Percentiles rank a stretch among this genome's conserved stretches.
Evolutionary conservation across 2,888 invertebrate species (phyloP).

Genomic region (Agrilus biguttatus): DNA sequence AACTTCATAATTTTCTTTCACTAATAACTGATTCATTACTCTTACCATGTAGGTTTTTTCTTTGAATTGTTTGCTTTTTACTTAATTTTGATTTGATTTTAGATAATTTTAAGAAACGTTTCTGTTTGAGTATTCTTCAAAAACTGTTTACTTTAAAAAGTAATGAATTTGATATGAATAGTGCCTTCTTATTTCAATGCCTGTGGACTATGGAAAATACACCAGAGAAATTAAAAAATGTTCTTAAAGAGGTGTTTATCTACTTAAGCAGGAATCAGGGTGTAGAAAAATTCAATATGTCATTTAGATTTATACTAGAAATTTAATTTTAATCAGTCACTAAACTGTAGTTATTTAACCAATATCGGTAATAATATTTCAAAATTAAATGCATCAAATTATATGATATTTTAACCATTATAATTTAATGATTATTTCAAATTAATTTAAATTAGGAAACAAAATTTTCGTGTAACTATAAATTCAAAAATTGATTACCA

Average conservation of each 20-base stretch:
- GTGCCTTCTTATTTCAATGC: conserved; percentile 5
- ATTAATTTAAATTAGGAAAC: no score
- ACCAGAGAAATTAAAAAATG: background rate
- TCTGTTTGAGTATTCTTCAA: conserved; percentile 2
- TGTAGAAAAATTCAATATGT: no score
- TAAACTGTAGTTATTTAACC: no score
- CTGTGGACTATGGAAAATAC: conserved; percentile 4
- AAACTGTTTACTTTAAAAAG: conserved; percentile 3
- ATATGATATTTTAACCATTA: no score
- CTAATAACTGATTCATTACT: background rate
- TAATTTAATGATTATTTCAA: no score
- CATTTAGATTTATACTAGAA: no score
- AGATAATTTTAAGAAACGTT: conserved; percentile 3
- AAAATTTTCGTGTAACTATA: no score
- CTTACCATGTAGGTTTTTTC: conserved; percentile 5
- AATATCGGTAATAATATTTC: no score
- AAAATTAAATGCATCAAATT: no score
- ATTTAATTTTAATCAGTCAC: no score
- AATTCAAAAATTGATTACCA: no score
- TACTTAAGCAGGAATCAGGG: background rate
- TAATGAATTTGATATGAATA: conserved; percentile 3
- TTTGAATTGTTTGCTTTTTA: background rate
- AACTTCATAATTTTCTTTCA: conserved; percentile 2
- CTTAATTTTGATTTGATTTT: conserved; percentile 1
- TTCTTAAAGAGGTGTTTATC: conserved; percentile 5